Evolutionary conservation across 2,888 invertebrate species (phyloP).

Genomic region (Synergus itoensis): DNA sequence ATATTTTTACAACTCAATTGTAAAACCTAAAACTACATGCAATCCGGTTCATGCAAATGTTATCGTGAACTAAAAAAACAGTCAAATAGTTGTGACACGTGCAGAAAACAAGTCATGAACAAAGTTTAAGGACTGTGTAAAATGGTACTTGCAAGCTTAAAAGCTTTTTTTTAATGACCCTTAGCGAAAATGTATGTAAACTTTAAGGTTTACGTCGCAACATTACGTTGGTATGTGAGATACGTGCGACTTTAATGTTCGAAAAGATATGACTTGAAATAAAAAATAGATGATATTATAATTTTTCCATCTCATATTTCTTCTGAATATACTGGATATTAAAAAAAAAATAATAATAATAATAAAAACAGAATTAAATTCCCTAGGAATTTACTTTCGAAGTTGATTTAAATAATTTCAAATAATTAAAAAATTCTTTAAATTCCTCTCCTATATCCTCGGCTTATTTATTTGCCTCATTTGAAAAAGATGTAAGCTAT

Average conservation of each 20-base stretch:
- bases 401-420: background rate
- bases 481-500: background rate
- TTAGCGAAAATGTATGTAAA: background rate
- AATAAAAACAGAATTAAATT: background rate
- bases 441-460: background rate
- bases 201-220: background rate
- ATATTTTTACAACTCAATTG: background rate
- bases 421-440: background rate
- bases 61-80: background rate
- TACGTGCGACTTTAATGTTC: background rate
- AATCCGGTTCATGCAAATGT: background rate
- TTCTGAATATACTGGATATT: background rate
- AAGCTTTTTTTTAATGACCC: background rate
- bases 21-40: background rate
- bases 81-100: background rate
- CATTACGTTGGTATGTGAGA: background rate
- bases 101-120: background rate
- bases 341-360: no score
- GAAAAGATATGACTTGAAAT: background rate
- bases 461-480: background rate
- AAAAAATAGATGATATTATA: background rate
- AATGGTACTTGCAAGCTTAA: background rate
- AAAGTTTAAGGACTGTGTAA: background rate
- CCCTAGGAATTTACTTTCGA: background rate
- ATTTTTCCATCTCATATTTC: background rate